Percentiles rank a stretch among this genome's conserved stretches.
phyloP scores from a whole-genome alignment of 2,888 invertebrate genomes.

The Synanthedon myopaeformis region DNA sequence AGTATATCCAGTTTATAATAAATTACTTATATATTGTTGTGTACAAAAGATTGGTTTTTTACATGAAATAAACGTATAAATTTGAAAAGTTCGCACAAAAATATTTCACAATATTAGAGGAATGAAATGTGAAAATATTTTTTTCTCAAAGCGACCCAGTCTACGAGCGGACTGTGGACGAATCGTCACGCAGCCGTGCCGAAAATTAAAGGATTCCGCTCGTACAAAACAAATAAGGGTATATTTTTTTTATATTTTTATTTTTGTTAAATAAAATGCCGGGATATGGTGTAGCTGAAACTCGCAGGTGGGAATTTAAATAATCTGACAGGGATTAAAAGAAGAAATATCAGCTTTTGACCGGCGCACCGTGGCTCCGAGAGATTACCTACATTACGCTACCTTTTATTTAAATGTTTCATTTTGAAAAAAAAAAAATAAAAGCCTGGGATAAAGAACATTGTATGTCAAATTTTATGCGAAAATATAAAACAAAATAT shows the following conservation, averaged over 20 bases:
- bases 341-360: constrained; percentile 68
- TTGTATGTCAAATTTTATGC: no score
- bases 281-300: constrained; percentile 36
- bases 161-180: constrained; percentile 37
- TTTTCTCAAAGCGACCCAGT: constrained; percentile 48
- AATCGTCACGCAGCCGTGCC: constrained; percentile 54
- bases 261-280: constrained; percentile 57
- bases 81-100: constrained; percentile 5
- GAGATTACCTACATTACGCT: constrained; percentile 55
- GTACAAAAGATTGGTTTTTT: constrained; percentile 6
- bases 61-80: constrained; percentile 1
- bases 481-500: no score
- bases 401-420: constrained; percentile 38
- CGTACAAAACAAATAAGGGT: constrained; percentile 67
- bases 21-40: no score
- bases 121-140: constrained; percentile 45
- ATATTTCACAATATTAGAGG: constrained; percentile 27
- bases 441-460: constrained; percentile 5
- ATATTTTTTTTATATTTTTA: constrained; percentile 64
- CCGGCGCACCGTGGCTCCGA: constrained; percentile 42
- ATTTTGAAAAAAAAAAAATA: constrained; percentile 47
- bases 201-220: constrained; percentile 67
- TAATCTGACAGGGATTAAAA: constrained; percentile 71
- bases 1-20: no score
- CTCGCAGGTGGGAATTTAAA: constrained; percentile 70